Conservation (phyloP, 2,888 invertebrate genomes). For the Sesia apiformis region DNA sequence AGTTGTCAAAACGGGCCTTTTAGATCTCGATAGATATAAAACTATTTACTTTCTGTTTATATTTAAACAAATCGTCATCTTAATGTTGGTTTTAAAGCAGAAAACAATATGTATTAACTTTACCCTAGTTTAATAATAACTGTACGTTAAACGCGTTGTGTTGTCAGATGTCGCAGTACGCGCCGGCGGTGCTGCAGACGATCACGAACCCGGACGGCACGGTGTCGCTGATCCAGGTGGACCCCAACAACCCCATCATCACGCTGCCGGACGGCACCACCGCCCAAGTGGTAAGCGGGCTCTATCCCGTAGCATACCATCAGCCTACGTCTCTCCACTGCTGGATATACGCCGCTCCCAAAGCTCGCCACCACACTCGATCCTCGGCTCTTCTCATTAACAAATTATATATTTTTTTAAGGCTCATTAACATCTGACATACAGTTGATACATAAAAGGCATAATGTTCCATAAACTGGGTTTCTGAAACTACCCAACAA, state of each 20-base stretch:
- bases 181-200: conserved; percentile 93
- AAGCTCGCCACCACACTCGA: no score
- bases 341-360: no score
- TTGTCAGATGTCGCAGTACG: conserved; percentile 79
- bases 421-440: no score
- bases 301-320: not conserved
- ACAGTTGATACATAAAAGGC: no score
- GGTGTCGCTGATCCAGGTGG: conserved; percentile 95
- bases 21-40: no score
- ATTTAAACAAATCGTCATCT: not conserved
- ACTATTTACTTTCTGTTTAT: conserved; percentile 1
- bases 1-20: no score
- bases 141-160: not conserved
- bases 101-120: not conserved
- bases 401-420: no score
- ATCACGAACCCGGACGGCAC: conserved; percentile 98
- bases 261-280: conserved; percentile 97
- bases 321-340: no score
- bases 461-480: no score
- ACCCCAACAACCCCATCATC: conserved; percentile 94
- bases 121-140: not conserved
- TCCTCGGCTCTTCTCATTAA: not conserved
- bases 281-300: conserved; percentile 82
- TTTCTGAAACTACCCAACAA: no score
- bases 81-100: not conserved